phyloP scores from a whole-genome alignment of 2,888 invertebrate genomes.

The Parelbella ahira region DNA sequence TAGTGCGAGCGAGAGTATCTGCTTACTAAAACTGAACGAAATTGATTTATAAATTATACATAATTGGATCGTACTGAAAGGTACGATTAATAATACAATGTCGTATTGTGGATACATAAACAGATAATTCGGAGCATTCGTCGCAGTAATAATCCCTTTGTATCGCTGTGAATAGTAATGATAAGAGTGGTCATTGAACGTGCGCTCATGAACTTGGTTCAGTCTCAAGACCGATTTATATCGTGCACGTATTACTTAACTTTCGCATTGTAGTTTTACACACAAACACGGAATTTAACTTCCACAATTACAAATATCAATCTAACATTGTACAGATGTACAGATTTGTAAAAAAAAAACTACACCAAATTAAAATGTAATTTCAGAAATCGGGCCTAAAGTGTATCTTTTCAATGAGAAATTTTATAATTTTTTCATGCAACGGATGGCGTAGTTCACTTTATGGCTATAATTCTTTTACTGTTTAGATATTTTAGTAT shows the following conservation, averaged over 20 bases:
- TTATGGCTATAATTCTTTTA: background rate
- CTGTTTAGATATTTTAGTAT: background rate
- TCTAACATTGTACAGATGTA: too few relatives aligned
- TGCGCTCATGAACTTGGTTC: conserved; percentile 63
- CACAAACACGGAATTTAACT: too few relatives aligned
- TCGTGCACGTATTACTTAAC: conserved; percentile 10
- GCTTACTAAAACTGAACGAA: background rate
- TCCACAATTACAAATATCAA: too few relatives aligned
- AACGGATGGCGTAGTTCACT: background rate
- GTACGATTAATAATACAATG: conserved; percentile 14
- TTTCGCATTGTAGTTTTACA: conserved; percentile 3
- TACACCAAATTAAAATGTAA: too few relatives aligned
- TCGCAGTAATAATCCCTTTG: conserved; percentile 34
- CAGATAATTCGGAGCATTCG: conserved; percentile 15
- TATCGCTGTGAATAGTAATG: conserved; percentile 62
- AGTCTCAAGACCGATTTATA: conserved; percentile 12
- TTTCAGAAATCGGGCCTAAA: too few relatives aligned
- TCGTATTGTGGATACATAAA: conserved; percentile 12
- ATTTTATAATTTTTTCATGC: too few relatives aligned
- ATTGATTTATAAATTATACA: background rate
- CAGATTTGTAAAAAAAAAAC: too few relatives aligned
- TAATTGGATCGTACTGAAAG: background rate
- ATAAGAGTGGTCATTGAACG: conserved; percentile 70
- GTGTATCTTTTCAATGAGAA: too few relatives aligned
- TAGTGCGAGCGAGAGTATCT: too few relatives aligned